Evolutionary conservation across 2,888 invertebrate genomes (phyloP), one percentile per base, ranked within the genome.

Genomic region (Cantharis rustica): DNA sequence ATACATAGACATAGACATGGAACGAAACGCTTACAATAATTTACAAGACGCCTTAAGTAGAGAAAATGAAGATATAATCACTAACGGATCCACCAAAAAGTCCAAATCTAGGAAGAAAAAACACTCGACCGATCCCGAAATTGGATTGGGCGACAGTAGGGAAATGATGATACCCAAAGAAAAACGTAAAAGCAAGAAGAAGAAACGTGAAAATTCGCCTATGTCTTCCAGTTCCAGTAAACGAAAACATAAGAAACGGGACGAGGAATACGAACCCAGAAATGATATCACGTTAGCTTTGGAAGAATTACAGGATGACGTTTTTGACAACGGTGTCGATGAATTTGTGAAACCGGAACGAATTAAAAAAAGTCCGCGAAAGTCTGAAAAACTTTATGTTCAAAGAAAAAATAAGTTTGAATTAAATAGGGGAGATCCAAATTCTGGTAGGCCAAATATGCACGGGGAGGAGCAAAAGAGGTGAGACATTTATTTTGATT

Each of bases 111-210:
- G 87, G 16, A 88, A 88, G 80, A 88, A 88, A 78, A 85, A 86
- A 72, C 87, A 88, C 75, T 78, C 78, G 0, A 73, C 72, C 13
- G 80, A 80, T 31, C 69, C 77, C 1, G 81, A 83, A 77, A 61
- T 81, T n/a, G 84, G 83, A 17, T 84, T 87, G 77, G 88, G 88
- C 7, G 87, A 88, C 76, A 88, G 88, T 79, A 84, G 88, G 47
- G 89, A 88, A 81, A 88, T 88, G 86, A 88, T 89, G 87, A 88
- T 88, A 69, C 88, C 88, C 0, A 88, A 88, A 77, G 88, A 88
- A 74, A 87, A 87, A 80, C 84, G 84, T 61, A 88, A 87, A 76
- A 87, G 86, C 75, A 88, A 88, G 77, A 88, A 88, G 82, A 88
- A 88, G 72, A 86, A 87, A 77, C 82, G 87, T 26, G 88, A 88